These are phyloP conservation scores for Tinamus guttatus DNA, from an alignment of 2,113 vertebrate species.

Conservation along the genomic window DNA sequence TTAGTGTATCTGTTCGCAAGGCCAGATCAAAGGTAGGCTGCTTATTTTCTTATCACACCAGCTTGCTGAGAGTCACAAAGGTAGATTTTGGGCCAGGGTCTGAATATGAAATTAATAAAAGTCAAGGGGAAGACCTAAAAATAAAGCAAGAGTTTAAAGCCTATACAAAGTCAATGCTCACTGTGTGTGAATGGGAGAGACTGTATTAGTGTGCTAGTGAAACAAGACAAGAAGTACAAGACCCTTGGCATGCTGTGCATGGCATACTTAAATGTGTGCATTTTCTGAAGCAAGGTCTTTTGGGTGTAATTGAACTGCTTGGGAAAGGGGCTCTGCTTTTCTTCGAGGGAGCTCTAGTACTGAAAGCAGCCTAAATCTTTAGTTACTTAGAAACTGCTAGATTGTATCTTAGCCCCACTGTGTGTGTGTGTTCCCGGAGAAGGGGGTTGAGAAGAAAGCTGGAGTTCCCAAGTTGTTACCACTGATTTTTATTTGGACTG, in stretches of 20 bases:
- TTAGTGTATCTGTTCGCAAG: neutral
- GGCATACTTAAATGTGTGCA: neutral
- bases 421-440: fast-evolving
- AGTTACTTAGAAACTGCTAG: neutral
- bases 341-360: neutral
- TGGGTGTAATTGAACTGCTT: neutral
- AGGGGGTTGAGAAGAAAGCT: neutral
- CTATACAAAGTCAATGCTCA: neutral
- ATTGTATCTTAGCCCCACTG: neutral
- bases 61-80: neutral
- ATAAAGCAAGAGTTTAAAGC: neutral
- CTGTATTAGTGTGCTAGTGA: neutral
- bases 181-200: neutral
- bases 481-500: neutral
- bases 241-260: neutral
- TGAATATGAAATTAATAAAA: neutral
- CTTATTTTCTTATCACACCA: neutral
- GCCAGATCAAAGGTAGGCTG: neutral
- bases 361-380: neutral
- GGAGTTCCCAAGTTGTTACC: neutral
- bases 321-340: neutral
- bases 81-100: neutral
- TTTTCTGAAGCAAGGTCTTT: neutral
- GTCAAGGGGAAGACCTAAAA: neutral
- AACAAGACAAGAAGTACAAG: neutral